These are phyloP conservation scores for Drosophila silvestris DNA, from an alignment of 2,888 invertebrate genomes.

Conservation along the genomic window DNA sequence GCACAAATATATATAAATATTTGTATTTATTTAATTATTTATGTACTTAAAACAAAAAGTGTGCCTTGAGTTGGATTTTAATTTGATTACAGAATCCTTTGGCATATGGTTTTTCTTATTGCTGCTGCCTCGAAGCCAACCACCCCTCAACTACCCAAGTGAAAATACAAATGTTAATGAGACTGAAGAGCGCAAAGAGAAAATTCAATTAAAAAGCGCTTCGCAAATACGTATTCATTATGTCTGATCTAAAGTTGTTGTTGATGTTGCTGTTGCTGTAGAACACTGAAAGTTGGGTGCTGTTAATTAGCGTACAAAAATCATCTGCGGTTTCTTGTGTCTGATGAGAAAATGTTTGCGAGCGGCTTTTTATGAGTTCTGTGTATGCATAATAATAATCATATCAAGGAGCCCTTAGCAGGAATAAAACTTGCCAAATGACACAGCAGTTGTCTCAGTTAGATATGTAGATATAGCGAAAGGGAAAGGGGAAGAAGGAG, in stretches of 20 bases:
- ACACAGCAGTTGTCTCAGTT: conserved; percentile 47
- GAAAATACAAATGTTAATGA: conserved; percentile 55
- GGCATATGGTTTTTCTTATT: conserved; percentile 57
- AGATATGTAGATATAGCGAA: conserved; percentile 10
- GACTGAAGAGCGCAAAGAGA: conserved; percentile 32
- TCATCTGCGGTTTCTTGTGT: conserved; percentile 62
- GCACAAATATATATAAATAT: conserved; percentile 15
- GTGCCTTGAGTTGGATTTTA: conserved; percentile 56
- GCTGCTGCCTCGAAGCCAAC: conserved; percentile 1
- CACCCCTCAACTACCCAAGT: background rate
- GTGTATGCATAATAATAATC: conserved; percentile 68
- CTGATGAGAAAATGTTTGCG: conserved; percentile 26
- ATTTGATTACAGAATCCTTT: conserved; percentile 70
- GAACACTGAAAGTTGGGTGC: conserved; percentile 25
- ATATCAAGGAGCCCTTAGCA: conserved; percentile 53
- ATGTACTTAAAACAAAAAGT: conserved; percentile 36
- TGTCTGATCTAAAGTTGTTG: conserved; percentile 43
- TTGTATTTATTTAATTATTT: conserved; percentile 40
- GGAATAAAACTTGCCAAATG: conserved; percentile 62
- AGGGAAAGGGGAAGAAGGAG: background rate
- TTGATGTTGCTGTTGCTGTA: background rate
- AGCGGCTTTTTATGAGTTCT: conserved; percentile 44
- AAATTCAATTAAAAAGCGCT: conserved; percentile 79
- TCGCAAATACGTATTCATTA: conserved; percentile 75
- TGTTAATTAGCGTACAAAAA: conserved; percentile 69